phyloP scores from a whole-genome alignment of 2,888 invertebrate species.

The Hanleya hanleyi region DNA sequence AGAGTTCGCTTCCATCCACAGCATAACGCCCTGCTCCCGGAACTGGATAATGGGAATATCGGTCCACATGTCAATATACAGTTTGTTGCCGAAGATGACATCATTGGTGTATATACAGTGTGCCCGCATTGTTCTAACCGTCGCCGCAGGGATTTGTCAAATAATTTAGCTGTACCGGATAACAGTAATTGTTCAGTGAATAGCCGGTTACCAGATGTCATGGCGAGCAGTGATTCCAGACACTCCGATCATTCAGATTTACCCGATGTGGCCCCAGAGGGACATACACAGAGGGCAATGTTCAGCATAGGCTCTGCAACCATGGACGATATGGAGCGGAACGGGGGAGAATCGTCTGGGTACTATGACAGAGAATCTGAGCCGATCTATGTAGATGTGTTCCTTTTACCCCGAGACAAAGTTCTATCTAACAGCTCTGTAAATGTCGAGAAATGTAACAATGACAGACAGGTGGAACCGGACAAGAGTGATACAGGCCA shows the following conservation, averaged over 20 bases:
- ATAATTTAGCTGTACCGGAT: not conserved
- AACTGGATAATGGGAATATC: not conserved
- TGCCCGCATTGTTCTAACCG: not conserved
- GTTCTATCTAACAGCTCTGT: too few species aligned
- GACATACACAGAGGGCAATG: not conserved
- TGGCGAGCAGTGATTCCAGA: not conserved
- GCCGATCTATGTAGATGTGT: conserved; percentile 1
- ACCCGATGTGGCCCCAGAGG: not conserved
- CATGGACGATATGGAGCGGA: too few species aligned
- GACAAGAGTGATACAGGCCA: too few species aligned
- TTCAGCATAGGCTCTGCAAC: too few species aligned
- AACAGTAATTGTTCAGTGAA: too few species aligned
- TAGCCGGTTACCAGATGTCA: not conserved
- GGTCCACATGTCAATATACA: not conserved
- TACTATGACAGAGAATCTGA: not conserved
- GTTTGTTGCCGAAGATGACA: not conserved
- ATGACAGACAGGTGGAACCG: too few species aligned
- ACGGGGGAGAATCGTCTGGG: too few species aligned
- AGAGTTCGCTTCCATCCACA: not conserved
- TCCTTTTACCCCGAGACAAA: not conserved
- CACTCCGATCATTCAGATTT: not conserved
- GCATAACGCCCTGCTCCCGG: too few species aligned
- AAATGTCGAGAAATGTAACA: too few species aligned
- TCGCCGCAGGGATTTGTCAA: not conserved
- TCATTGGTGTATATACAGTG: not conserved